These are phyloP conservation scores for Synanthedon myopaeformis DNA, from an alignment of 2,888 invertebrate genomes.

Conservation along the genomic window DNA sequence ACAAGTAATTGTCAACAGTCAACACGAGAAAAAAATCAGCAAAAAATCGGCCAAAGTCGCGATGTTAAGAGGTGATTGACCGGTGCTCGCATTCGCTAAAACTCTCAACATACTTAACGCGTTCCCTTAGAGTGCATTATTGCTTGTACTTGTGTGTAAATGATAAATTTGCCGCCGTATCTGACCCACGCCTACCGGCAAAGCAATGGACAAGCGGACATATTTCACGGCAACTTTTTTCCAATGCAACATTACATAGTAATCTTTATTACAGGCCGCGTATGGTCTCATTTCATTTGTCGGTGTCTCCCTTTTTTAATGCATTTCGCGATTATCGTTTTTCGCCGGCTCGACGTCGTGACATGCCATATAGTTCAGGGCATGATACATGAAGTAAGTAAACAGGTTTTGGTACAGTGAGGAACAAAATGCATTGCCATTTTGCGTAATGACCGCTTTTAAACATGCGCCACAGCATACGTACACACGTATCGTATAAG, in stretches of 20 bases:
- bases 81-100: slow-evolving; percentile 19
- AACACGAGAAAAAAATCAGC: slow-evolving; percentile 19
- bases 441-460: slow-evolving; percentile 43
- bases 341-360: slow-evolving; percentile 48
- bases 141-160: slow-evolving; percentile 22
- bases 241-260: slow-evolving; percentile 18
- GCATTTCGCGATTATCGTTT: slow-evolving; percentile 45
- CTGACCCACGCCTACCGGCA: slow-evolving; percentile 63
- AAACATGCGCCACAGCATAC: neutral
- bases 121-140: slow-evolving; percentile 32
- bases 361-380: slow-evolving; percentile 64
- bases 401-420: slow-evolving; percentile 54
- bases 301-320: slow-evolving; percentile 20
- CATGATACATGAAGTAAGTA: slow-evolving; percentile 58
- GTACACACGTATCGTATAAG: neutral
- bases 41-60: slow-evolving; percentile 34
- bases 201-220: slow-evolving; percentile 52
- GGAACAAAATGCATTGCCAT: slow-evolving; percentile 31
- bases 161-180: slow-evolving; percentile 38
- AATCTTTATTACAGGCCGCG: slow-evolving; percentile 25
- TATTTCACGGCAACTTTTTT: slow-evolving; percentile 53
- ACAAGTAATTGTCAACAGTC: slow-evolving; percentile 39
- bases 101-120: slow-evolving; percentile 22
- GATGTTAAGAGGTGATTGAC: slow-evolving; percentile 44
- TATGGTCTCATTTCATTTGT: slow-evolving; percentile 29